phyloP scores from a whole-genome alignment of 1,140 invertebrate species.

The Spodoptera litura region DNA sequence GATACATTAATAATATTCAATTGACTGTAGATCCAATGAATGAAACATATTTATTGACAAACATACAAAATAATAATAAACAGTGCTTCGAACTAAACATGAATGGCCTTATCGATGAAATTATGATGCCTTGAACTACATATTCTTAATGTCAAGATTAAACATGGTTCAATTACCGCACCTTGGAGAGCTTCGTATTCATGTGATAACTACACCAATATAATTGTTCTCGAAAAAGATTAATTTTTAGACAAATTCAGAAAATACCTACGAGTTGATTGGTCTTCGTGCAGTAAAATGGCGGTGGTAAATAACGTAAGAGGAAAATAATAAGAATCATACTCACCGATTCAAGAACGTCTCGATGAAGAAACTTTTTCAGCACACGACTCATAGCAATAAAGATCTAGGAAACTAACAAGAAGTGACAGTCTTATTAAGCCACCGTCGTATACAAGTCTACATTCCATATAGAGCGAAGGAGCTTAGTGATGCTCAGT shows the following conservation, averaged over 20 bases:
- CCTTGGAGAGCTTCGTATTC: background rate
- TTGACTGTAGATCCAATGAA: too few relatives aligned
- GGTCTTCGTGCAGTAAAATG: too few relatives aligned
- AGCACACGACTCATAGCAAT: too few relatives aligned
- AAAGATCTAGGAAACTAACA: background rate
- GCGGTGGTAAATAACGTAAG: too few relatives aligned
- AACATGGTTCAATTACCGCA: conserved; percentile 27
- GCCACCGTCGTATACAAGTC: background rate
- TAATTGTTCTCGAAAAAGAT: background rate
- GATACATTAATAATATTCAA: background rate
- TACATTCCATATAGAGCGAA: conserved; percentile 13
- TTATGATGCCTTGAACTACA: conserved; percentile 24
- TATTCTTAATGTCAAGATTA: conserved; percentile 21
- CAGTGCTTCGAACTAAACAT: background rate
- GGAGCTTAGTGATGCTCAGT: background rate
- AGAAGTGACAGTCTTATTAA: background rate
- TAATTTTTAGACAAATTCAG: background rate
- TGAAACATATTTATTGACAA: background rate
- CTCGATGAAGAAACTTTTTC: too few relatives aligned
- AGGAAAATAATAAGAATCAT: too few relatives aligned
- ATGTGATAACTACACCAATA: background rate
- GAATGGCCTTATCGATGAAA: conserved; percentile 17
- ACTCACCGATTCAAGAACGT: too few relatives aligned
- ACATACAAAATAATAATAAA: background rate
- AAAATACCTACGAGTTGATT: too few relatives aligned